These are phyloP conservation scores for Brachypodius melanocephalos DNA, from an alignment of 2,113 vertebrate species.

Conservation along the genomic window DNA sequence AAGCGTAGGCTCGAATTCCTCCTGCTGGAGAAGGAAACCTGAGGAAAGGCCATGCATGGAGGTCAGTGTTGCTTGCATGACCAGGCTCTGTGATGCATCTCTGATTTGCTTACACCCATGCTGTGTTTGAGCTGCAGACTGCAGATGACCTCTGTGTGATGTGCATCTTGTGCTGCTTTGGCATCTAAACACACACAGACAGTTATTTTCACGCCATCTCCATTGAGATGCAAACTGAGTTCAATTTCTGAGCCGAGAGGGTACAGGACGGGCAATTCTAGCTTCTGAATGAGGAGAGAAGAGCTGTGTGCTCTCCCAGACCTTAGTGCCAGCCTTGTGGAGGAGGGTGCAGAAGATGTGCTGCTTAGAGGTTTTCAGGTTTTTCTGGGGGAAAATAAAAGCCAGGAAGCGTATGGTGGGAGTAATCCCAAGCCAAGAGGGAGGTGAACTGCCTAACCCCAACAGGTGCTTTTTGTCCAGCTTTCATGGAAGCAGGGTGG, in stretches of 20 bases:
- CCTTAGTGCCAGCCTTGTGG: not conserved
- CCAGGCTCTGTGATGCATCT: not conserved
- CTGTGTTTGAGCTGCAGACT: not conserved
- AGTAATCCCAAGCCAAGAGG: not conserved
- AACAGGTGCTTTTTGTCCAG: conserved; percentile 54
- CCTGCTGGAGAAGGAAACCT: not conserved
- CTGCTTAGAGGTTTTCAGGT: not conserved
- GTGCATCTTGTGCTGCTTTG: not conserved
- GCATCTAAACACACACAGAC: not conserved
- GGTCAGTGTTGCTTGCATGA: not conserved
- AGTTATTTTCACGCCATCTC: not conserved
- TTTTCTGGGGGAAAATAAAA: not conserved
- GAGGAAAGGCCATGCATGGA: not conserved
- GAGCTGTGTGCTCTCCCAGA: not conserved
- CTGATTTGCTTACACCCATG: not conserved
- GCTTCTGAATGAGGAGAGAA: not conserved
- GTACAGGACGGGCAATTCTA: not conserved
- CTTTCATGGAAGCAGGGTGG: not conserved
- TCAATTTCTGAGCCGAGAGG: not conserved
- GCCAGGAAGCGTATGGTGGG: not conserved
- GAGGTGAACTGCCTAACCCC: not conserved
- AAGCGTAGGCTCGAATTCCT: not conserved
- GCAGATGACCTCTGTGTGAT: not conserved
- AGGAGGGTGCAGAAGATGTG: not conserved
- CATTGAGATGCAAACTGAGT: not conserved